phyloP scores from a whole-genome alignment of 2,888 invertebrate genomes.

The Hirtodrosophila histrioides region DNA sequence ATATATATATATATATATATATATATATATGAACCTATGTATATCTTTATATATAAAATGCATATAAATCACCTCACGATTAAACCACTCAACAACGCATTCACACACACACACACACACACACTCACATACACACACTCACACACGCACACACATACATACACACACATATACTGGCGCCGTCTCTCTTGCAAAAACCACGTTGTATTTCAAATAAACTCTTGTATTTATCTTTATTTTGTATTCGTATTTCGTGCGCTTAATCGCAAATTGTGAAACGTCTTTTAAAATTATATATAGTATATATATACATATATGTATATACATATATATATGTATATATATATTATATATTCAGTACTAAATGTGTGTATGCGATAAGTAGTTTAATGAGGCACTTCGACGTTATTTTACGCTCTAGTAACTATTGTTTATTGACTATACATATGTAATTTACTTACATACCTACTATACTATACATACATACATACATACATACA shows the following conservation, averaged over 20 bases:
- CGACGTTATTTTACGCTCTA: conserved; percentile 37
- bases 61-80: conserved; percentile 3
- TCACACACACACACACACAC: conserved; percentile 7
- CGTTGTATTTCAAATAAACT: conserved; percentile 23
- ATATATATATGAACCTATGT: background rate
- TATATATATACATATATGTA: conserved; percentile 1
- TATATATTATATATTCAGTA: conserved; percentile 10
- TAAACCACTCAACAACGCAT: too few relatives aligned
- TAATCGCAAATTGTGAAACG: background rate
- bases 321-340: background rate
- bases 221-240: conserved; percentile 19
- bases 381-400: conserved; percentile 10
- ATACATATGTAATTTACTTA: conserved; percentile 24
- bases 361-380: background rate
- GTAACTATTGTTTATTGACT: conserved; percentile 46
- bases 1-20: background rate
- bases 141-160: background rate
- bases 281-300: background rate
- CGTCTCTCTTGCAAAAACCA: background rate
- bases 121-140: background rate
- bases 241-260: conserved; percentile 11
- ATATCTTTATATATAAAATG: background rate
- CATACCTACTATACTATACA: conserved; percentile 26
- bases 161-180: too few relatives aligned
- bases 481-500: conserved; percentile 22